Conservation (phyloP, 2,797 vertebrate species). For the Triplophysa bombifrons region DNA sequence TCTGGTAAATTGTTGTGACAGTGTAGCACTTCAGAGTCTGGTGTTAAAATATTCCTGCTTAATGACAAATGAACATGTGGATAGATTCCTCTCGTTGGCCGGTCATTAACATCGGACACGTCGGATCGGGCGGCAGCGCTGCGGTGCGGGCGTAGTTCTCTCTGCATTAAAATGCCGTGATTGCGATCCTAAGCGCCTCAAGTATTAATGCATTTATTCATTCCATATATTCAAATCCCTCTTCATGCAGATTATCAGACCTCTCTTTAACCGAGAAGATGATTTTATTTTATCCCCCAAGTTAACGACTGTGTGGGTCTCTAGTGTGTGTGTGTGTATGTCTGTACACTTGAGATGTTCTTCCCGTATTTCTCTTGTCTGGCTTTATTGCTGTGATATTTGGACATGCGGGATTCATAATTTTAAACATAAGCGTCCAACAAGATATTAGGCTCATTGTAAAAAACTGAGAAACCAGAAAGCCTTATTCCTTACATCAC, state of each 20-base stretch:
- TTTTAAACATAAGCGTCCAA: conserved; percentile 5
- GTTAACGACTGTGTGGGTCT: conserved; percentile 12
- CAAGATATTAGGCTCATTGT: neutral
- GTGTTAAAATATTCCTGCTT: conserved; percentile 63
- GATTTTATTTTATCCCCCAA: conserved; percentile 51
- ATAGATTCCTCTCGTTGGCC: conserved; percentile 57
- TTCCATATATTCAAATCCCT: conserved; percentile 53
- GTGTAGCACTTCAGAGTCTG: conserved; percentile 55
- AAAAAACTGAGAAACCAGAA: too few species aligned
- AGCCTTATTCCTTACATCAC: too few species aligned
- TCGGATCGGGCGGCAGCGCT: conserved; percentile 39
- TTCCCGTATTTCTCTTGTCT: conserved; percentile 12
- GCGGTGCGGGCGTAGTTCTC: conserved; percentile 31
- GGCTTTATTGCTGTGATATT: conserved; percentile 11
- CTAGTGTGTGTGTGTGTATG: conserved; percentile 6
- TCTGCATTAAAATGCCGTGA: conserved; percentile 55
- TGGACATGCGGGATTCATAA: neutral
- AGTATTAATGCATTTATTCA: conserved; percentile 60
- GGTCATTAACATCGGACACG: conserved; percentile 64
- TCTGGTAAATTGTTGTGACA: conserved; percentile 63
- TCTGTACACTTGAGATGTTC: conserved; percentile 6
- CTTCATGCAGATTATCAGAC: conserved; percentile 61
- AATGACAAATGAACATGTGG: conserved; percentile 65
- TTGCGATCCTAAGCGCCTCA: conserved; percentile 45
- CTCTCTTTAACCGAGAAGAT: conserved; percentile 57